Base-by-base conservation (phyloP, 2,113 vertebrate species). In the Microcebus tavaratra region DNA sequence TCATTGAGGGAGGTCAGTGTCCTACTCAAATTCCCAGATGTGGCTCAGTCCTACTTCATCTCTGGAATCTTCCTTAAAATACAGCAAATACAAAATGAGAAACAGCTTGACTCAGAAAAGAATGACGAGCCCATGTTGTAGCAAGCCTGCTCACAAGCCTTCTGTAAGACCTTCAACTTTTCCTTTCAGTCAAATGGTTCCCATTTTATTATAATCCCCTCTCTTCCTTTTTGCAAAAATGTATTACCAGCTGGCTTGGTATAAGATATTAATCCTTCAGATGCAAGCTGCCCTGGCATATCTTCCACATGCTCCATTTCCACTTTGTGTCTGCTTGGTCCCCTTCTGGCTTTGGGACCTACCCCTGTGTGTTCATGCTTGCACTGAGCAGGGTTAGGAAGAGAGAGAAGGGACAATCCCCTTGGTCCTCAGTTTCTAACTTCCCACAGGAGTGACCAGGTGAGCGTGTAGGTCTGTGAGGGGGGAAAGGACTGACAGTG, bases 1-100 rank as follows among this genome's bases (percentile, higher is more conserved):
- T 94, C 80, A 94, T 18, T 23, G 59, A 87, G 34, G 70, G 73
- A 96, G 76, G 57, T 68, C 36, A 70, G 45, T 82, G 80, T 84
- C 48, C 17, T 14, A 39, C 15, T 90, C 57, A 42, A 31, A 39
- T 94, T 89, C 36, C 57, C 36, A 89, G 82, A 48, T 73, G 79
- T 27, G 45, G 42, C 57, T 86, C 36, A 80, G 50, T 70, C n/a
- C 63, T 61, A 31, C 23, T 90, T 79, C 59, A 63, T 83, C 25
- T 93, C 42, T 90, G 36, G 29, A 79, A 79, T 90, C n/a, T 75
- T 72, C 53, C 27, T 75, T 48, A 68, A 89, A 94, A 93, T 10
- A 63, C 1, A 90, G 42, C 11, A 65, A 88, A 92, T 79, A 88
- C 8, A 57, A 65, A 53, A 76, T 59, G n/a, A 95, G 73, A 76